Conservation (phyloP, 2,888 invertebrate species). For the Chrysolina oricalcia region DNA sequence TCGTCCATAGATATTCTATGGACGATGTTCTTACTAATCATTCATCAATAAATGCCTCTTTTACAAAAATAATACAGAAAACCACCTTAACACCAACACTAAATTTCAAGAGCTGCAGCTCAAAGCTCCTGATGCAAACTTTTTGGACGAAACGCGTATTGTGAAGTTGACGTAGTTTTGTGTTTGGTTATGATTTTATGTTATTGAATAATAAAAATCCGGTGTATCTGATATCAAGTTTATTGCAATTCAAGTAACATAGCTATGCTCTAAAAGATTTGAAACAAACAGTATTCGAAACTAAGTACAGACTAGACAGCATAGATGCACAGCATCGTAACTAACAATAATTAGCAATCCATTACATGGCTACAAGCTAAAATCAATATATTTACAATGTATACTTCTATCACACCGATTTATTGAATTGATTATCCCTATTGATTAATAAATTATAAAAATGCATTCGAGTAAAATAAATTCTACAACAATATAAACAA, state of each 20-base stretch:
- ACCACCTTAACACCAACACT: no score
- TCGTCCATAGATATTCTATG: no score
- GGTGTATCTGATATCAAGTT: slow-evolving; percentile 40
- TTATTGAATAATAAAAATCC: no score
- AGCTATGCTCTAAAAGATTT: slow-evolving; percentile 55
- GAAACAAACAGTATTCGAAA: slow-evolving; percentile 49
- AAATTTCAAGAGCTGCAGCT: no score
- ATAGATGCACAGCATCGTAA: slow-evolving; percentile 67
- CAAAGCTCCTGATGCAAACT: no score
- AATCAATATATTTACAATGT: slow-evolving; percentile 50
- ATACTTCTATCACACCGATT: slow-evolving; percentile 52
- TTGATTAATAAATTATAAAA: slow-evolving; percentile 35
- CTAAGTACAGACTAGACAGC: slow-evolving; percentile 71
- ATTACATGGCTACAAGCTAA: slow-evolving; percentile 66
- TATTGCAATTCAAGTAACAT: slow-evolving; percentile 58
- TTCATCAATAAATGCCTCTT: no score
- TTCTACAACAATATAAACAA: slow-evolving; percentile 17
- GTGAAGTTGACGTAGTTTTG: no score
- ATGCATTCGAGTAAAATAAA: slow-evolving; percentile 10
- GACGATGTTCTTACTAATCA: no score
- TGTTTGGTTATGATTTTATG: no score
- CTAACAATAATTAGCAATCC: slow-evolving; percentile 65
- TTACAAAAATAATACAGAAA: no score
- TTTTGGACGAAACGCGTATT: no score
- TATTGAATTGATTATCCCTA: slow-evolving; percentile 37